phyloP scores from a whole-genome alignment of 2,888 invertebrate species.

The Ctenicera cuprea region DNA sequence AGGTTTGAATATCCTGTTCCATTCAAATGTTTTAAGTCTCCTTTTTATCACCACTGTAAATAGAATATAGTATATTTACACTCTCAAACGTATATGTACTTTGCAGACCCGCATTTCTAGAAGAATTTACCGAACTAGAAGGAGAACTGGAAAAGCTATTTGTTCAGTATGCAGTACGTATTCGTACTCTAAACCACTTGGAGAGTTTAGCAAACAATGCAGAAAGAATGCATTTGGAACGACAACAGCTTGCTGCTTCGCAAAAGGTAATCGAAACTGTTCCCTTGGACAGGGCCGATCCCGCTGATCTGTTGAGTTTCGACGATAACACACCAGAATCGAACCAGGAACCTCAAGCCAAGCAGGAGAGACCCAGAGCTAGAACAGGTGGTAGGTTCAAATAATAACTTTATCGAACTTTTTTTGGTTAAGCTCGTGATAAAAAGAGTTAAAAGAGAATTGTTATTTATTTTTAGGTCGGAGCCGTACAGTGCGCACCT shows the following conservation, averaged over 20 bases:
- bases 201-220: slow-evolving; percentile 90
- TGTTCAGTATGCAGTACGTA: slow-evolving; percentile 90
- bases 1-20: no score
- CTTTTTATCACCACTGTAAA: no score
- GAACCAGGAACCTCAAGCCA: slow-evolving; percentile 65
- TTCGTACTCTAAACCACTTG: slow-evolving; percentile 91
- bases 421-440: background rate
- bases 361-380: slow-evolving; percentile 74
- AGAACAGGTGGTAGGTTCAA: slow-evolving; percentile 75
- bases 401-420: background rate
- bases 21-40: no score
- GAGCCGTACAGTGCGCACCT: slow-evolving; percentile 57
- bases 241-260: slow-evolving; percentile 79
- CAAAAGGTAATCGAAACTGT: slow-evolving; percentile 76
- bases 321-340: slow-evolving; percentile 60
- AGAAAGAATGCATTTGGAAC: slow-evolving; percentile 86
- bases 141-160: slow-evolving; percentile 88
- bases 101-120: slow-evolving; percentile 93
- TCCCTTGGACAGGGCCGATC: slow-evolving; percentile 67
- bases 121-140: slow-evolving; percentile 94
- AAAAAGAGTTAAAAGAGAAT: background rate
- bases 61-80: no score
- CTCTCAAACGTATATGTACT: no score
- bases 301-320: slow-evolving; percentile 62
- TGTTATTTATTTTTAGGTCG: slow-evolving; percentile 56